These are phyloP conservation scores for Neoaliturus tenellus DNA, from an alignment of 2,888 invertebrate genomes.

Conservation along the genomic window DNA sequence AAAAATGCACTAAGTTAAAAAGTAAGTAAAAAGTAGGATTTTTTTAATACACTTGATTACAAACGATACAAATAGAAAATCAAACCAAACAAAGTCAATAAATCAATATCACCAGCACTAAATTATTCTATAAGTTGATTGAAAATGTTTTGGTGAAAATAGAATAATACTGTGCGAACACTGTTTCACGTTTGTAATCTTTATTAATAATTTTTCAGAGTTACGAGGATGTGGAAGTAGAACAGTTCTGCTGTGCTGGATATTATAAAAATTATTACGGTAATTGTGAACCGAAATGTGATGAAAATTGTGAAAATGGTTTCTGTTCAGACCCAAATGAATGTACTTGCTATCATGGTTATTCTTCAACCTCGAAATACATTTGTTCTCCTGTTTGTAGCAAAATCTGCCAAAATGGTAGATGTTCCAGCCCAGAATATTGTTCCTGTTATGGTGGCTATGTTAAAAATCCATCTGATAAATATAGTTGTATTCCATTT, in stretches of 20 bases:
- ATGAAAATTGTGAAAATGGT: background rate
- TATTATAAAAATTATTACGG: background rate
- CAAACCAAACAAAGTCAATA: no score
- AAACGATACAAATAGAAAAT: no score
- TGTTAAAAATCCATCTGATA: background rate
- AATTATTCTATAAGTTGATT: no score
- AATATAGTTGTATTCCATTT: slow-evolving; percentile 8
- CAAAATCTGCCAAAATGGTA: background rate
- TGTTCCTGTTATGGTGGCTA: slow-evolving; percentile 11
- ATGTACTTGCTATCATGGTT: background rate
- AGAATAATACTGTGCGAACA: no score
- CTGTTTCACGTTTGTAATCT: no score
- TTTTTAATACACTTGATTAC: no score
- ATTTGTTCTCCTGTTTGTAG: slow-evolving; percentile 22
- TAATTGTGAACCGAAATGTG: background rate
- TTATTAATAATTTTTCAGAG: background rate
- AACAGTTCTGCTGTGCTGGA: background rate
- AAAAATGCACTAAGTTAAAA: no score
- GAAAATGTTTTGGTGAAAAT: no score
- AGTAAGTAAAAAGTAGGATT: no score
- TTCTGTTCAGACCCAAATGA: background rate
- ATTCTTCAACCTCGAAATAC: background rate
- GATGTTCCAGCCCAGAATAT: background rate
- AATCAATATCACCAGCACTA: no score
- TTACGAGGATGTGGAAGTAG: background rate